Evolutionary conservation across 2,797 vertebrate species (phyloP).

Genomic region (Acanthurus tractus): DNA sequence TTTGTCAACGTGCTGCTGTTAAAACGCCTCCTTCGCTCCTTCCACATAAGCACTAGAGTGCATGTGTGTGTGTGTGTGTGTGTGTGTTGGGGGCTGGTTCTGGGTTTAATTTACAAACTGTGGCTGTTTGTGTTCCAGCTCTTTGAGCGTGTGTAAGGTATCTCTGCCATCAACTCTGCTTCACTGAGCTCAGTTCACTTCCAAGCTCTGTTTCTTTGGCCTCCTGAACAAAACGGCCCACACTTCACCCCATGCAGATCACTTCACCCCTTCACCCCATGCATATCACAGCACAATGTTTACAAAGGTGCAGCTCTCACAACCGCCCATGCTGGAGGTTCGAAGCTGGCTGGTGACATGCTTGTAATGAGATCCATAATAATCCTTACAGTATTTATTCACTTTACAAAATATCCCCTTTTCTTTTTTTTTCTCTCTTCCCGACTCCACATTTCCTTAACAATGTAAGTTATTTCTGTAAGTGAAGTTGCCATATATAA

Average conservation of each 20-base stretch:
- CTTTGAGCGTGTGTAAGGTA: conserved; percentile 79
- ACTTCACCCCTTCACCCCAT: conserved; percentile 68
- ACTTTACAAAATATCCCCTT: background rate
- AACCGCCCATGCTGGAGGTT: conserved; percentile 13
- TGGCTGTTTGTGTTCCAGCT: conserved; percentile 82
- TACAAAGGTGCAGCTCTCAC: conserved; percentile 67
- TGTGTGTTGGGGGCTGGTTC: conserved; percentile 34
- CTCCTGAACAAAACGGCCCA: conserved; percentile 74
- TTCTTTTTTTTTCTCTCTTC: background rate
- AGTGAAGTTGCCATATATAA: conserved; percentile 62
- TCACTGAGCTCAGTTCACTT: conserved; percentile 72
- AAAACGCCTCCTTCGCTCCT: background rate
- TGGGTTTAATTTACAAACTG: conserved; percentile 79
- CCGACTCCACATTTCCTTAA: background rate
- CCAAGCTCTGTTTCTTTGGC: conserved; percentile 64
- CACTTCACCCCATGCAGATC: conserved; percentile 76
- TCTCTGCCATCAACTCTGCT: conserved; percentile 78
- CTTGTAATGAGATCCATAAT: conserved; percentile 27
- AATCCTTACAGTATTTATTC: background rate
- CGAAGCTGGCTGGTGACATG: background rate
- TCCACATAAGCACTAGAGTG: background rate
- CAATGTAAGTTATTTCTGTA: background rate
- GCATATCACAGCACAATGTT: conserved; percentile 72
- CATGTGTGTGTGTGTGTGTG: conserved; percentile 28
- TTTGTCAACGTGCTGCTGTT: conserved; percentile 4